Conservation (phyloP, 1,140 invertebrate species). For the Drosophila miranda region DNA sequence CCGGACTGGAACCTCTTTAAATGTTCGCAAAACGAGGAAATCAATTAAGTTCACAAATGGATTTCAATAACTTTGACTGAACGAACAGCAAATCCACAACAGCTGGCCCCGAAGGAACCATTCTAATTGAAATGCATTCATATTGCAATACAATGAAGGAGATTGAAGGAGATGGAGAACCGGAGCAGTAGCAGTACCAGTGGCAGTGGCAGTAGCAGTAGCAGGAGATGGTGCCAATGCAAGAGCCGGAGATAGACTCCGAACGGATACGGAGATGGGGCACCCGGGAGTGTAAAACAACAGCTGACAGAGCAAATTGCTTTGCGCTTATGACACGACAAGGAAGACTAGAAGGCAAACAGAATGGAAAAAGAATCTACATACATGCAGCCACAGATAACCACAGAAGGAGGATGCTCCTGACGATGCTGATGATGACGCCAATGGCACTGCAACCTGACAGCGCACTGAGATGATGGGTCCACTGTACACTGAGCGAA, state of each 20-base stretch:
- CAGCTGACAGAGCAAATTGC: constrained; percentile 66
- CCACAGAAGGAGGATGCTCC: constrained; percentile 38
- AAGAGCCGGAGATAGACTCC: neutral
- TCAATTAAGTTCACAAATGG: constrained; percentile 69
- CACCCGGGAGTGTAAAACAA: constrained; percentile 17
- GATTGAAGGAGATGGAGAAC: constrained; percentile 6
- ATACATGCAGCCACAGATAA: constrained; percentile 16
- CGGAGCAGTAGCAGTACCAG: too few relatives aligned
- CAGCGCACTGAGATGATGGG: neutral
- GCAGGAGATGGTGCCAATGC: too few relatives aligned
- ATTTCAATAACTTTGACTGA: constrained; percentile 57
- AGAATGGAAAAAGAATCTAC: constrained; percentile 39
- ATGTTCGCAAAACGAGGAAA: constrained; percentile 23
- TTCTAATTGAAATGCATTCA: constrained; percentile 73
- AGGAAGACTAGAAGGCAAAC: constrained; percentile 31
- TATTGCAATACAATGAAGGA: constrained; percentile 57
- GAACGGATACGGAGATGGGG: neutral
- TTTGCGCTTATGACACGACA: constrained; percentile 69
- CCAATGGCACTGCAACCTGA: constrained; percentile 34
- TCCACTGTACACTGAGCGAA: too few relatives aligned
- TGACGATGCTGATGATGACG: constrained; percentile 31
- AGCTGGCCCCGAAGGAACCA: constrained; percentile 58
- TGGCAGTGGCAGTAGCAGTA: too few relatives aligned
- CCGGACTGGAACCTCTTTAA: neutral
- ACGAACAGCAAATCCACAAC: constrained; percentile 37